A percentile compares a stretch with the other conserved stretches of the same genome.
Conservation (phyloP, 2,113 vertebrate genomes). For the Scopus umbretta region DNA sequence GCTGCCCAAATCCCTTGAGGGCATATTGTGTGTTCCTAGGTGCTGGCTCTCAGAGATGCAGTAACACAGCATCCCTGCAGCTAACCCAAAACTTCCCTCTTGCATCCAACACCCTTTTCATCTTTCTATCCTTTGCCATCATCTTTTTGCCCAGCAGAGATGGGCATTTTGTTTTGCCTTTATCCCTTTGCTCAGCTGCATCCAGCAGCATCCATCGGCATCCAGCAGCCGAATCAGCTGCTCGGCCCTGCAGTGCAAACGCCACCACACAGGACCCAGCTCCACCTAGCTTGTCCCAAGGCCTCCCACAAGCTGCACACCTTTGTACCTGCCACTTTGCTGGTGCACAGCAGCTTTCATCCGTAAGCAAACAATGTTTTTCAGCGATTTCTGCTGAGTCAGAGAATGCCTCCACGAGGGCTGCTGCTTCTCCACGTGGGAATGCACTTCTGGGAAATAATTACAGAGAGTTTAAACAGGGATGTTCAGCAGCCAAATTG, state of each 20-base stretch:
- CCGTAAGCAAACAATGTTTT: background rate
- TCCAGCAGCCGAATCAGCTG: background rate
- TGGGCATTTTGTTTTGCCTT: background rate
- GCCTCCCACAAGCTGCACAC: background rate
- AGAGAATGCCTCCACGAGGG: background rate
- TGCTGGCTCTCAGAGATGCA: background rate
- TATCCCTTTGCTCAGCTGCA: background rate
- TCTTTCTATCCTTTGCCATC: background rate
- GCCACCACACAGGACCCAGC: accelerated
- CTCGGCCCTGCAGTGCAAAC: background rate
- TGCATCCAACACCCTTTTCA: background rate
- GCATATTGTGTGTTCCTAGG: background rate
- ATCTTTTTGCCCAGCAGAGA: background rate
- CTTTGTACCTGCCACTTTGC: background rate
- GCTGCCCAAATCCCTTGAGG: background rate
- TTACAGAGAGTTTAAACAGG: constrained; percentile 1
- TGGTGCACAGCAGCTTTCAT: background rate
- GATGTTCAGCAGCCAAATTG: constrained; percentile 11
- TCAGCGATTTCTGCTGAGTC: constrained; percentile 20
- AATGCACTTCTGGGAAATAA: background rate
- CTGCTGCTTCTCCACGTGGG: constrained; percentile 31
- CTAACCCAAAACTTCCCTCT: background rate
- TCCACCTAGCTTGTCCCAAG: background rate
- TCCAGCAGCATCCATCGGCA: background rate
- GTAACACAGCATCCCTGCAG: background rate